These are phyloP conservation scores for Pteronura brasiliensis DNA, from an alignment of 2,113 vertebrate genomes.

Conservation along the genomic window DNA sequence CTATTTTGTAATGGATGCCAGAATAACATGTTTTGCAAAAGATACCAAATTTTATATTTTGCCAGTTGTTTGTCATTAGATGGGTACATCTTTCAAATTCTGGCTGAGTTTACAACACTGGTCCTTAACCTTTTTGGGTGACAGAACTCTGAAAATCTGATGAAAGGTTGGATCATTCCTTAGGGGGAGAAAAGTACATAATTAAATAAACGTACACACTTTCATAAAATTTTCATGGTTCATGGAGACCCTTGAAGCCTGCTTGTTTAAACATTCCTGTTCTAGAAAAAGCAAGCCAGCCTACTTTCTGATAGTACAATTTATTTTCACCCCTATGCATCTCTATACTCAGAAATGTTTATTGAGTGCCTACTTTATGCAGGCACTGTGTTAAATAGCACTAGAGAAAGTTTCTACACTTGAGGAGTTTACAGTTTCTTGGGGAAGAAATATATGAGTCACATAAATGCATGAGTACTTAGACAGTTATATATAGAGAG, in stretches of 20 bases:
- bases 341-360: not conserved
- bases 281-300: not conserved
- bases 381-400: not conserved
- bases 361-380: not conserved
- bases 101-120: not conserved
- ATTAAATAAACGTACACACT: not conserved
- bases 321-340: not conserved
- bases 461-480: not conserved
- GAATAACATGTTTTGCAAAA: not conserved
- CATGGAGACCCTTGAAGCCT: not conserved
- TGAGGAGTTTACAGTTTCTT: not conserved
- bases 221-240: not conserved
- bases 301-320: not conserved
- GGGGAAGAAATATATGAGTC: not conserved
- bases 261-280: not conserved
- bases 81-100: not conserved
- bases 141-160: not conserved
- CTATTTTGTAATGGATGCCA: not conserved
- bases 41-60: not conserved
- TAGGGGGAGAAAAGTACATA: not conserved
- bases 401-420: not conserved
- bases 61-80: not conserved
- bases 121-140: not conserved
- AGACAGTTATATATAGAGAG: not conserved
- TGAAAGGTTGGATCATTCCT: not conserved